Percentiles rank a stretch among this genome's conserved stretches.
These are phyloP conservation scores for Ariolimax columbianus DNA, from an alignment of 2,888 invertebrate genomes.

Conservation along the genomic window DNA sequence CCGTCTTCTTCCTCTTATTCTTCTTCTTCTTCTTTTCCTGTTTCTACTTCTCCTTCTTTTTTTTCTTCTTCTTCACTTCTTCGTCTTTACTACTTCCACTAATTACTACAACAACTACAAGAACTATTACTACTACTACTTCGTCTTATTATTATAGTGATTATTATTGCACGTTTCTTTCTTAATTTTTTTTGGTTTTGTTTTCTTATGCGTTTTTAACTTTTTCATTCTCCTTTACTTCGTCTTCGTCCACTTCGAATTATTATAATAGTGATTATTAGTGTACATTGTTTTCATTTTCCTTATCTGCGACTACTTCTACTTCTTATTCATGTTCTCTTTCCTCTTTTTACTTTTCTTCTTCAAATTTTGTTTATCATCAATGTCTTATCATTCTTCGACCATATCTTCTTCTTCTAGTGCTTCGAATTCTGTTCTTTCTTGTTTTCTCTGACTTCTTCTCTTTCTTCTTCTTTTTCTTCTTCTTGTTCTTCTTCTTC, in stretches of 20 bases:
- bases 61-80: background rate
- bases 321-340: no score
- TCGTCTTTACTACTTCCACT: background rate
- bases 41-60: background rate
- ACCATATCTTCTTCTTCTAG: background rate
- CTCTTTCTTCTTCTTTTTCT: background rate
- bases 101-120: no score
- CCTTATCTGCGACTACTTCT: background rate
- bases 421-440: background rate
- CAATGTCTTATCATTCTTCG: background rate
- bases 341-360: background rate
- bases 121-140: no score
- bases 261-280: no score
- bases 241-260: background rate
- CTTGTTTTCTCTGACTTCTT: slow-evolving; percentile 13
- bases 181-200: no score
- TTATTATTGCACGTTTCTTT: no score
- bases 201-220: background rate
- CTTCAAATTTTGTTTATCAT: background rate
- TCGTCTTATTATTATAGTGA: no score
- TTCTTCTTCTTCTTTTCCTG: background rate
- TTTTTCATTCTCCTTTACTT: background rate
- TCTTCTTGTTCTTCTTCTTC: slow-evolving; percentile 18
- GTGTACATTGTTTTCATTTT: background rate
- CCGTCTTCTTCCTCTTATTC: background rate